Conservation (phyloP, 2,113 vertebrate genomes). For the Pseudopodoces humilis region DNA sequence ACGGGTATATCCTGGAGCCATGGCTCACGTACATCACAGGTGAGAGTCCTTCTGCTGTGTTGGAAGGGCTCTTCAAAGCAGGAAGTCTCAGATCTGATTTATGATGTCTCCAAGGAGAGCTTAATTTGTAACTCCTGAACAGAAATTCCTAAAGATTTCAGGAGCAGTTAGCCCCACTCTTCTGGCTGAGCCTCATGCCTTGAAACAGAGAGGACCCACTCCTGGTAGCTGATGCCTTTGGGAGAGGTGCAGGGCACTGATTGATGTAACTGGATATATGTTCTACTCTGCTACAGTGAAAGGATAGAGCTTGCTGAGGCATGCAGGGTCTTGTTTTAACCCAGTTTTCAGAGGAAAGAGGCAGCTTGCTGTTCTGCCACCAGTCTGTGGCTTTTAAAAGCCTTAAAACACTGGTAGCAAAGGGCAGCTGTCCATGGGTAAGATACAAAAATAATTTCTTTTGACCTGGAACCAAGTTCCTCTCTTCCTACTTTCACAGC, state of each 20-base stretch:
- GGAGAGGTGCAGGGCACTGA: not conserved
- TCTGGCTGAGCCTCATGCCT: not conserved
- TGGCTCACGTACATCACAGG: not conserved
- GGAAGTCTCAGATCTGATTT: not conserved
- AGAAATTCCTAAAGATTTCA: not conserved
- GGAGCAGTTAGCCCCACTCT: not conserved
- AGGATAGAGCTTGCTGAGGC: not conserved
- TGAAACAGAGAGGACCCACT: not conserved
- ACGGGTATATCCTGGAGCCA: not conserved
- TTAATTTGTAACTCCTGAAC: not conserved
- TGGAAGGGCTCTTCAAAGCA: not conserved
- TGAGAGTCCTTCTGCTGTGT: not conserved
- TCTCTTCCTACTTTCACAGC: not conserved
- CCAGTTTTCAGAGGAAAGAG: not conserved
- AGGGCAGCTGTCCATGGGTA: not conserved
- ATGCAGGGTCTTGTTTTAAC: not conserved
- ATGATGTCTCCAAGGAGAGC: not conserved
- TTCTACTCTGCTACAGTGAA: not conserved
- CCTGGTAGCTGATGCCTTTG: not conserved
- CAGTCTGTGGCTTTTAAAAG: not conserved
- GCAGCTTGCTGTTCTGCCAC: not conserved
- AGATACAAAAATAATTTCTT: not conserved
- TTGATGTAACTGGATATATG: not conserved
- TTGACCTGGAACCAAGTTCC: not conserved
- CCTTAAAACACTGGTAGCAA: not conserved